Percentiles rank a stretch among this genome's conserved stretches.
phyloP scores from a whole-genome alignment of 2,113 vertebrate genomes.

The Phrynosoma platyrhinos region DNA sequence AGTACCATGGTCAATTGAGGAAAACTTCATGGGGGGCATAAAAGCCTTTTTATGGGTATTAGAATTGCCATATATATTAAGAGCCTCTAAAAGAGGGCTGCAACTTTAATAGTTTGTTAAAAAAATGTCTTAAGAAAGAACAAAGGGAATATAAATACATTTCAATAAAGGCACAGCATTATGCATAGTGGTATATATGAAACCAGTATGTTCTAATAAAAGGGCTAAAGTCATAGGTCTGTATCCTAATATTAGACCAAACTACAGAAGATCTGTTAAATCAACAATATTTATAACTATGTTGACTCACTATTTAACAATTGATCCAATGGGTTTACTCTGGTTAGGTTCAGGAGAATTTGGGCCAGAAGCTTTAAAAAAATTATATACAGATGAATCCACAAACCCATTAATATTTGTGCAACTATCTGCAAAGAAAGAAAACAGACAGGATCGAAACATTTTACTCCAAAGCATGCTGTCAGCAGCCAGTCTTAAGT shows the following conservation, averaged over 20 bases:
- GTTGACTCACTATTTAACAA: too few species aligned
- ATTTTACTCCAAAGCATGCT: conserved; percentile 14
- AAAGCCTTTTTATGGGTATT: not conserved
- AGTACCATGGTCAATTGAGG: not conserved
- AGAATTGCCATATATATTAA: not conserved
- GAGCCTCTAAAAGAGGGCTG: not conserved
- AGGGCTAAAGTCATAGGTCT: not conserved
- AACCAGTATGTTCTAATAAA: conserved; percentile 10
- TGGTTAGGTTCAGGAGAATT: too few species aligned
- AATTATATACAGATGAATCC: not conserved
- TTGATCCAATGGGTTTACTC: too few species aligned
- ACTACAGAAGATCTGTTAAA: too few species aligned
- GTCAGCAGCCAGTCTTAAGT: conserved; percentile 5
- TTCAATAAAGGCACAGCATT: conserved; percentile 3
- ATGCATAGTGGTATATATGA: conserved; percentile 7
- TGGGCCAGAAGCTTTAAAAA: not conserved
- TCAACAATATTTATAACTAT: too few species aligned
- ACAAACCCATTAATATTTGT: accelerated
- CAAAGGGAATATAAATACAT: not conserved
- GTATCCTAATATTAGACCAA: too few species aligned
- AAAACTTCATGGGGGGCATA: not conserved
- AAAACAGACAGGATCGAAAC: not conserved
- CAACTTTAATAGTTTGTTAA: not conserved
- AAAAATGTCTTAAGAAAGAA: not conserved
- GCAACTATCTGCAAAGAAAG: not conserved